Evolutionary conservation across 1,140 invertebrate species (phyloP).

Genomic region (Drosophila pectinifera): DNA sequence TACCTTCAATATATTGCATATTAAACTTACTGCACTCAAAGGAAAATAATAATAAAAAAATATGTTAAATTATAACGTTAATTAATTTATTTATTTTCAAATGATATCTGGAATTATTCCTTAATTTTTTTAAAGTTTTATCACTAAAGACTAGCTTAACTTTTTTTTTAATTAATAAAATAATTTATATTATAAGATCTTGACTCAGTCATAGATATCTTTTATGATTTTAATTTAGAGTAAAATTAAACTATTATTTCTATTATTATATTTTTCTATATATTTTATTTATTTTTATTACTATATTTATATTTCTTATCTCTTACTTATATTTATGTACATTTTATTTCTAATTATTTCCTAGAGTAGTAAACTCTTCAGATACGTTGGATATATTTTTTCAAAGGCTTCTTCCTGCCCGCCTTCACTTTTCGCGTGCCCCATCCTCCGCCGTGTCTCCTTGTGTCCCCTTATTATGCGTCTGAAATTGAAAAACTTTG

Average conservation of each 20-base stretch:
- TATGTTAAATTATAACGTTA: background rate
- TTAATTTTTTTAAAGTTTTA: too few relatives aligned
- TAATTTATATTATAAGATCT: background rate
- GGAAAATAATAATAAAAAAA: background rate
- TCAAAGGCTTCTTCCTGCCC: background rate
- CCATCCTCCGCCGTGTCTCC: slow-evolving; percentile 17
- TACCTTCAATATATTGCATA: background rate
- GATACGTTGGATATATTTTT: background rate
- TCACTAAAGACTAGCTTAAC: too few relatives aligned
- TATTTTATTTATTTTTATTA: background rate
- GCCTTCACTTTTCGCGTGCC: background rate
- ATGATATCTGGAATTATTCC: background rate
- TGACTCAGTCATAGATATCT: too few relatives aligned
- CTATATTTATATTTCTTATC: too few relatives aligned
- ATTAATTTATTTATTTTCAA: background rate
- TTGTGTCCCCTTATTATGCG: slow-evolving; percentile 78
- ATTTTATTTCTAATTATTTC: background rate
- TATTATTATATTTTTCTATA: too few relatives aligned
- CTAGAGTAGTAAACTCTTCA: background rate
- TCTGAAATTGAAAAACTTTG: slow-evolving; percentile 83
- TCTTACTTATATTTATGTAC: too few relatives aligned
- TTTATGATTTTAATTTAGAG: too few relatives aligned
- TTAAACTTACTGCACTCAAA: background rate
- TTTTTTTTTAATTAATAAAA: too few relatives aligned
- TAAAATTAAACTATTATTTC: too few relatives aligned